Conservation (phyloP, 2,113 vertebrate species). For the Istiophorus platypterus region DNA sequence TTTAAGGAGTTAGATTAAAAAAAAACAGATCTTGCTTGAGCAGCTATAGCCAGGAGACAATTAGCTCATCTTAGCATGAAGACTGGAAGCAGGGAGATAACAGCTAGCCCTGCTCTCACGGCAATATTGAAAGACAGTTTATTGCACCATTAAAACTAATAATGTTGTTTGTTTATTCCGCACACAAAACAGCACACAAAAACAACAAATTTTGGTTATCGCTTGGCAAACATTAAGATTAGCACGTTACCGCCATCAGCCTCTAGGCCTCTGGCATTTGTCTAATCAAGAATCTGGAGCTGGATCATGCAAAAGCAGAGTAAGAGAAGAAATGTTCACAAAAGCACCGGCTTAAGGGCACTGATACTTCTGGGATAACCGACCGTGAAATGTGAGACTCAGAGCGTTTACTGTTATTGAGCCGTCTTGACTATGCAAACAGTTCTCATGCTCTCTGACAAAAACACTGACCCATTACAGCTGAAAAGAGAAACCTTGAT, state of each 20-base stretch:
- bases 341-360: not conserved
- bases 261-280: not conserved
- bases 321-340: slow-evolving; percentile 3
- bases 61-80: no score
- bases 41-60: no score
- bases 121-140: no score
- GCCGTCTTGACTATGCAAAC: slow-evolving; percentile 30
- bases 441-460: slow-evolving; percentile 49
- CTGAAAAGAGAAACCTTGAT: slow-evolving; percentile 7
- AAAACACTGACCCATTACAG: slow-evolving; percentile 19
- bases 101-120: no score
- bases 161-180: no score
- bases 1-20: no score
- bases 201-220: no score
- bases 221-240: not conserved
- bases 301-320: not conserved
- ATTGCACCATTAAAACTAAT: no score
- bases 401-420: slow-evolving; percentile 17
- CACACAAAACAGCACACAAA: no score
- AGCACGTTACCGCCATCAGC: not conserved
- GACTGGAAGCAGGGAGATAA: no score
- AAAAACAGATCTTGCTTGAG: no score
- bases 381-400: slow-evolving; percentile 31
- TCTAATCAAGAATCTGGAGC: not conserved
- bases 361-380: slow-evolving; percentile 25